Evolutionary conservation across 2,888 invertebrate genomes (phyloP), one percentile per base, ranked within the genome.

Genomic region (Xanthia togata): DNA sequence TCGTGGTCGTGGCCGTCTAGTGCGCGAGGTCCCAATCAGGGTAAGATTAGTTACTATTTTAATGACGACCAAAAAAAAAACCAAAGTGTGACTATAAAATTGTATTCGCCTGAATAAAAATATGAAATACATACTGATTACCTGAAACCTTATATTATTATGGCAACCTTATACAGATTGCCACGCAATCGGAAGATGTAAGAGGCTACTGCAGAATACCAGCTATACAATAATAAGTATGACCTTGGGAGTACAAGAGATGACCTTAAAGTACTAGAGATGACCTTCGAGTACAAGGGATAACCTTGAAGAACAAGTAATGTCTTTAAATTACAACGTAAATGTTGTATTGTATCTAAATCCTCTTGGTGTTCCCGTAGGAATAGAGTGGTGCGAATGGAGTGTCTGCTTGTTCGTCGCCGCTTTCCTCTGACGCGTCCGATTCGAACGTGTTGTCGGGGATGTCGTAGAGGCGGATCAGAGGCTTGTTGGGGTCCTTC

Each of bases 401-500:
- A 14, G 96, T 96, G 87, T 97, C 96, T 0, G 93, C 95, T 60
- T 92, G 96, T 72, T 97, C 98, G 87, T 98, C 98, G 23, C 98
- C 98, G 69, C 98, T 98, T 78, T 98, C 98, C 69, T 98, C 98
- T 14, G 99, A 99, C n/a, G 98, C 99, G 93, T 99, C 99, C 60
- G 99, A 99, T 92, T 99, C 99, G 96, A 99, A 99, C 0, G 99
- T 99, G 93, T 99, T 99, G 94, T 99, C 99, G 71, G 99, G 99
- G 93, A 99, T 99, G 95, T 99, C 99, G 94, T 99, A 99, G 88
- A 99, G 97, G 87, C 99, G 98, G 89, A 99, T 99, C 97, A 99
- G 98, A 0, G 99, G 99, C 98, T 99, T 99, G 96, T 99, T 99
- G 6, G 99, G 99, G 95, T 99, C 99, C 96, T 99, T 99, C 98